Evolutionary conservation across 2,113 vertebrate genomes (phyloP).

Genomic region (Electrona antarctica): DNA sequence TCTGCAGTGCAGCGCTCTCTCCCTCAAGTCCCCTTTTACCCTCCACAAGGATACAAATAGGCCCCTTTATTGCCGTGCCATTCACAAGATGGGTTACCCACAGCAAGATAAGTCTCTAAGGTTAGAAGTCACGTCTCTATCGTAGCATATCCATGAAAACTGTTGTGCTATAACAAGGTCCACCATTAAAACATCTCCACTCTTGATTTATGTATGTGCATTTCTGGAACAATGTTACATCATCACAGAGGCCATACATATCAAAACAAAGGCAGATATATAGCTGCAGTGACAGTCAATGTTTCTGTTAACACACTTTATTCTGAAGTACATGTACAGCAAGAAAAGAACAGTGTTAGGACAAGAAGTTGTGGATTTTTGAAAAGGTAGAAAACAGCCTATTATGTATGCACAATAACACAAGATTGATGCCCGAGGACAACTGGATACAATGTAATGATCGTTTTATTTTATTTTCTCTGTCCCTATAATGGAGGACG

Average conservation of each 20-base stretch:
- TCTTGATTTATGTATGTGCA: not conserved
- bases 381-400: slow-evolving; percentile 47
- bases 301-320: slow-evolving; percentile 22
- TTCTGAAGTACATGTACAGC: slow-evolving; percentile 38
- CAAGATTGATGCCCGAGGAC: slow-evolving; percentile 27
- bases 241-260: not conserved
- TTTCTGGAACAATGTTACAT: slow-evolving; percentile 17
- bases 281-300: slow-evolving; percentile 44
- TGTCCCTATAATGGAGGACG: slow-evolving; percentile 19
- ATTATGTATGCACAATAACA: slow-evolving; percentile 34
- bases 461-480: slow-evolving; percentile 12
- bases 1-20: slow-evolving; percentile 56
- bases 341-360: slow-evolving; percentile 42
- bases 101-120: slow-evolving; percentile 44
- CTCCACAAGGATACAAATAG: slow-evolving; percentile 59
- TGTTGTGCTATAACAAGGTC: slow-evolving; percentile 11
- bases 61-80: slow-evolving; percentile 49
- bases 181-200: slow-evolving; percentile 10
- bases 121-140: slow-evolving; percentile 41
- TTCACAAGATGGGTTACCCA: slow-evolving; percentile 50
- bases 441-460: slow-evolving; percentile 25
- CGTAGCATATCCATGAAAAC: slow-evolving; percentile 25
- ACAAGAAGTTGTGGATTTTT: slow-evolving; percentile 36
- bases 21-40: slow-evolving; percentile 36
- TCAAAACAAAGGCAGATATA: slow-evolving; percentile 25